These are phyloP conservation scores for Lucifuga dentata DNA, from an alignment of 2,113 vertebrate species.

Conservation along the genomic window DNA sequence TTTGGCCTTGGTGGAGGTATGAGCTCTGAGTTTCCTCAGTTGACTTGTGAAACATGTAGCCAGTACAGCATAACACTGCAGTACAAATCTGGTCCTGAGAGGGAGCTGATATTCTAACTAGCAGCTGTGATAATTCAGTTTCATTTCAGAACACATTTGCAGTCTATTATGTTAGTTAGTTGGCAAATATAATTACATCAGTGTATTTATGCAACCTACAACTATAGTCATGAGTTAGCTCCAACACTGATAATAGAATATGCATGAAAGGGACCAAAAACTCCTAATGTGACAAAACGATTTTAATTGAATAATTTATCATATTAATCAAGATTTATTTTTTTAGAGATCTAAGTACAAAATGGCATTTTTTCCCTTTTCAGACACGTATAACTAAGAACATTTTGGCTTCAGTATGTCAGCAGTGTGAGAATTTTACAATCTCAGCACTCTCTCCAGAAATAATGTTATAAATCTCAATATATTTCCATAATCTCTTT, in stretches of 20 bases:
- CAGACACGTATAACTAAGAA: constrained; percentile 36
- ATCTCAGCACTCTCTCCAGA: constrained; percentile 28
- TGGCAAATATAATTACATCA: constrained; percentile 15
- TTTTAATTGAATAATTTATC: background rate
- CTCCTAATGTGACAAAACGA: background rate
- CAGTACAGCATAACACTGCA: background rate
- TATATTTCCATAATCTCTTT: constrained; percentile 55
- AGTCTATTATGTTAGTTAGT: background rate
- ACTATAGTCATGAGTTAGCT: background rate
- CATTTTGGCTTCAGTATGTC: constrained; percentile 10
- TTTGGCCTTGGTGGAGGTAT: too few relatives aligned
- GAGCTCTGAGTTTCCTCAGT: too few relatives aligned
- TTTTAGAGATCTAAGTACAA: constrained; percentile 13
- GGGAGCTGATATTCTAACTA: constrained; percentile 6
- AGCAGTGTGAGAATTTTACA: constrained; percentile 33
- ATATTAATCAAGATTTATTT: constrained; percentile 12
- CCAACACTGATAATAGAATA: background rate
- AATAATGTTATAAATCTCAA: constrained; percentile 51
- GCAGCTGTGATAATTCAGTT: constrained; percentile 4
- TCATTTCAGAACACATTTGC: constrained; percentile 13
- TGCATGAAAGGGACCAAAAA: too few relatives aligned
- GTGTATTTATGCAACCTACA: constrained; percentile 15
- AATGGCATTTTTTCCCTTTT: constrained; percentile 20
- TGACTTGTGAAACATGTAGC: background rate
- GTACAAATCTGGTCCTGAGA: background rate